These are phyloP conservation scores for Oryzias javanicus DNA, from an alignment of 2,113 vertebrate species.

Conservation along the genomic window DNA sequence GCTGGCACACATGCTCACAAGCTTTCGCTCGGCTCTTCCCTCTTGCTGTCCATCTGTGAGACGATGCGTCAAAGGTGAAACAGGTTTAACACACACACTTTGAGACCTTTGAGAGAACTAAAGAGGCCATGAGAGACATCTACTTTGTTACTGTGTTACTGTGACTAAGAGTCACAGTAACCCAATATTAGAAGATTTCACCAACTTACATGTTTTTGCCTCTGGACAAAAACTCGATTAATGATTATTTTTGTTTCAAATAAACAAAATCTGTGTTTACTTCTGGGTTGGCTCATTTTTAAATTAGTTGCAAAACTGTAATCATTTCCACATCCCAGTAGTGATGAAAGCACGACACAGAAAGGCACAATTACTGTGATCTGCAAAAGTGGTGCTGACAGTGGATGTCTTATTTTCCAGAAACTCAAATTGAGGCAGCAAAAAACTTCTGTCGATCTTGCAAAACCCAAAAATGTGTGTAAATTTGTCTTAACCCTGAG, in stretches of 20 bases:
- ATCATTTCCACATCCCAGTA: background rate
- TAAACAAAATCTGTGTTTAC: background rate
- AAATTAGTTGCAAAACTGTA: background rate
- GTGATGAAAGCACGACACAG: background rate
- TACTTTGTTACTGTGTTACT: too few relatives aligned
- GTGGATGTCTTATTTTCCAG: background rate
- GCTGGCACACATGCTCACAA: conserved; percentile 63
- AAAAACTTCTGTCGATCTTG: background rate
- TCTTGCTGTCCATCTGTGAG: conserved; percentile 36
- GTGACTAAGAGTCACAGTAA: too few relatives aligned
- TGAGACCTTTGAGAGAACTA: background rate
- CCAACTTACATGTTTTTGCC: background rate
- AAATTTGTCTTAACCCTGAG: too few relatives aligned
- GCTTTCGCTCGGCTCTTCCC: conserved; percentile 38
- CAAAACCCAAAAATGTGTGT: too few relatives aligned
- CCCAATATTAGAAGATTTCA: background rate
- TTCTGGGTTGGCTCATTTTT: background rate
- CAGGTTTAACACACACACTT: conserved; percentile 36
- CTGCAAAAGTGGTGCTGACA: background rate
- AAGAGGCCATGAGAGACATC: too few relatives aligned
- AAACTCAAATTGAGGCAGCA: background rate
- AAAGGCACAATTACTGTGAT: background rate
- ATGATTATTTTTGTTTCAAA: background rate
- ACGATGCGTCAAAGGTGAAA: conserved; percentile 38
- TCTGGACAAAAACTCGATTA: background rate